Percentiles rank a stretch among this genome's conserved stretches.
Evolutionary conservation across 1,140 invertebrate genomes (phyloP).

Genomic region (Bombus confusus): DNA sequence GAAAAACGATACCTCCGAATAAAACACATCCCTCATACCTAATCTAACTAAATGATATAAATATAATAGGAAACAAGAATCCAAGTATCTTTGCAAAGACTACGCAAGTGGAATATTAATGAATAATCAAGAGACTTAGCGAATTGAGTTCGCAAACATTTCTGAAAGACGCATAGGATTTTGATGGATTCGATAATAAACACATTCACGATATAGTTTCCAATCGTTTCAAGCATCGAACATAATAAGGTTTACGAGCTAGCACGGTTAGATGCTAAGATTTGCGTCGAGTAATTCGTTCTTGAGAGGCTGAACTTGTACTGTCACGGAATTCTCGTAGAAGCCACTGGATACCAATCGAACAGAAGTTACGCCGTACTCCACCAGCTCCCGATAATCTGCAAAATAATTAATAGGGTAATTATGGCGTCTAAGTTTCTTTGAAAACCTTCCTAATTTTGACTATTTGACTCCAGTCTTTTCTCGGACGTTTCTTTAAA

Average conservation of each 20-base stretch:
- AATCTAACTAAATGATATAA: neutral
- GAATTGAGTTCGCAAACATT: neutral
- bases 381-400: slow-evolving; percentile 51
- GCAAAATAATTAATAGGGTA: slow-evolving; percentile 20
- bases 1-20: neutral
- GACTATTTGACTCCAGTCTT: neutral
- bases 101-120: neutral
- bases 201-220: neutral
- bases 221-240: neutral
- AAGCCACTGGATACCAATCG: slow-evolving; percentile 58
- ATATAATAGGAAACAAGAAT: neutral
- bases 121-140: neutral
- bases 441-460: neutral
- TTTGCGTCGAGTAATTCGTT: slow-evolving; percentile 15
- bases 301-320: slow-evolving; percentile 43
- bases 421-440: neutral
- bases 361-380: slow-evolving; percentile 43
- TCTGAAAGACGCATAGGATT: neutral
- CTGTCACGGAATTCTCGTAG: slow-evolving; percentile 59
- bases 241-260: neutral
- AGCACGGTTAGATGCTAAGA: neutral
- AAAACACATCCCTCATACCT: neutral
- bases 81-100: neutral
- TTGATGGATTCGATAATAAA: slow-evolving; percentile 1
- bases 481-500: neutral